phyloP scores from a whole-genome alignment of 2,113 vertebrate species.

The Vulpes vulpes region DNA sequence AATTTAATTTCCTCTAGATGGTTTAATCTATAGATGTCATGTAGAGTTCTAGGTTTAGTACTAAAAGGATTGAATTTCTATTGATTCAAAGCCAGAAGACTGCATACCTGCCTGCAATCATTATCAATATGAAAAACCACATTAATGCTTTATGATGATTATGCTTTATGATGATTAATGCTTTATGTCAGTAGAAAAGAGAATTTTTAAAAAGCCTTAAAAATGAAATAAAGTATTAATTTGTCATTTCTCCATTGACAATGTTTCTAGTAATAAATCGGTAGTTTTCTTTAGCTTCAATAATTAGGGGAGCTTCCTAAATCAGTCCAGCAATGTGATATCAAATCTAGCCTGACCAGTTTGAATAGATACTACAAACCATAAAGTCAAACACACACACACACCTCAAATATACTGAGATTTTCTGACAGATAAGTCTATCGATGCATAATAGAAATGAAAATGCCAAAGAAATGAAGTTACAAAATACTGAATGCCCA shows the following conservation, averaged over 20 bases:
- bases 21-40: neutral
- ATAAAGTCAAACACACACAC: neutral
- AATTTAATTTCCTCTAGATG: neutral
- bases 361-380: neutral
- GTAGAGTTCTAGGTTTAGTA: neutral
- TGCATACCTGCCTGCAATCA: neutral
- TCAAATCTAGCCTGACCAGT: neutral
- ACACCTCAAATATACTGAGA: neutral
- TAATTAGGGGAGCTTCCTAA: neutral
- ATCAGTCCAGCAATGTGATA: neutral
- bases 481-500: constrained; percentile 1
- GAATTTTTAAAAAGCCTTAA: neutral
- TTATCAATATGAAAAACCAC: neutral
- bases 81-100: neutral
- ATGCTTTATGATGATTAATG: neutral
- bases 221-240: neutral
- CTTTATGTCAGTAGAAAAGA: neutral
- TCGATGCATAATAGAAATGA: neutral
- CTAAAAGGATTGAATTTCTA: neutral
- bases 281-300: neutral
- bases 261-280: neutral
- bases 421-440: neutral
- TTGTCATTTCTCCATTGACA: neutral
- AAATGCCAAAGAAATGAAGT: constrained; percentile 43
- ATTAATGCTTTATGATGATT: neutral